Conservation (phyloP, 2,113 vertebrate species). For the Thermophis baileyi region DNA sequence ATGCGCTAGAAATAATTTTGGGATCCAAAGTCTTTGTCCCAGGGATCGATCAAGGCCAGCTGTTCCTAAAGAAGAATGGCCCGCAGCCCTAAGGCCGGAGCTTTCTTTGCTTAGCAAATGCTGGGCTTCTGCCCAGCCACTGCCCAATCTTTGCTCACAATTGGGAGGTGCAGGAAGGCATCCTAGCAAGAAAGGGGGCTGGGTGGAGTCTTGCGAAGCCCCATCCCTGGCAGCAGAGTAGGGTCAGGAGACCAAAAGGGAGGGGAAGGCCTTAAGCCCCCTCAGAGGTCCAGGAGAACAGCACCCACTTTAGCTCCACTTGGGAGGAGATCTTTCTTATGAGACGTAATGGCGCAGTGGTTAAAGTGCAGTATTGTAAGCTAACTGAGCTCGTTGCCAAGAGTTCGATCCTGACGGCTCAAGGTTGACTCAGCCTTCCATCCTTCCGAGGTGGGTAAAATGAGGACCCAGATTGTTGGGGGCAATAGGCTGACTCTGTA, state of each 20-base stretch:
- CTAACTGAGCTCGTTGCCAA: no score
- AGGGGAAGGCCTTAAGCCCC: not conserved
- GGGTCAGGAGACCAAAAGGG: not conserved
- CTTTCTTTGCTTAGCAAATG: not conserved
- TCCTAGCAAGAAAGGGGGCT: not conserved
- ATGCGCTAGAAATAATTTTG: not conserved
- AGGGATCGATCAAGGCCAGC: not conserved
- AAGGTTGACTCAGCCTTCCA: no score
- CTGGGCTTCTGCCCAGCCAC: no score
- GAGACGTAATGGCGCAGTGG: no score
- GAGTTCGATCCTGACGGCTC: no score
- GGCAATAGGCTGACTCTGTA: no score
- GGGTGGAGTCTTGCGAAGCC: not conserved
- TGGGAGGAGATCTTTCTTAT: not conserved
- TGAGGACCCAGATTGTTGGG: no score
- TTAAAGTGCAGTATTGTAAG: no score
- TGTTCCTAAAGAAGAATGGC: no score
- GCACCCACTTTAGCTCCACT: not conserved
- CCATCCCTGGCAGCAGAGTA: not conserved
- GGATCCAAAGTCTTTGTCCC: not conserved
- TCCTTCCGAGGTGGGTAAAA: no score
- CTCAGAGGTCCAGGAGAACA: not conserved
- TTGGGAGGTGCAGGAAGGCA: no score
- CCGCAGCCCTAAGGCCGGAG: no score
- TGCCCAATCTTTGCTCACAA: not conserved